Base-by-base conservation (phyloP, 2,797 vertebrate genomes). In the Trichosurus vulpecula region DNA sequence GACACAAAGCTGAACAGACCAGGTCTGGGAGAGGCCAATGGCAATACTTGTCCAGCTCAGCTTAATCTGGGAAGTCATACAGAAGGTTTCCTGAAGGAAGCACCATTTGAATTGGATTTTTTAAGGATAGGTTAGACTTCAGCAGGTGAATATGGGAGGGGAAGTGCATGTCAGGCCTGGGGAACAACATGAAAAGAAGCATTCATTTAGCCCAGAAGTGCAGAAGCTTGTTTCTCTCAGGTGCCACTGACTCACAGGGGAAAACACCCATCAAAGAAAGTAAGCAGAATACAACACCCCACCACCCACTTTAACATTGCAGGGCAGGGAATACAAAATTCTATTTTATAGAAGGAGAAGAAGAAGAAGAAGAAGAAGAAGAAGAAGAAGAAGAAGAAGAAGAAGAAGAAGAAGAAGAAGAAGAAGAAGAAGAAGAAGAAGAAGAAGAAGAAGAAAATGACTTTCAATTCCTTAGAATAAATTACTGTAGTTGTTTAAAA, bases 381-480 rank as follows among this genome's bases (percentile, higher is more conserved):
- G 16, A 54, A 19, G 4, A 19, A 55, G 16, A 22, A 6, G 22
- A 11, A 6, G 4, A 9, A 27, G 6, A 29, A 25, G 2, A 9
- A 27, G 27, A 27, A 27, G 8, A 56, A 6, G 25, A 27, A 6
- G 25, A 56, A 25, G 0, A 6, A 27, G 5, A 22, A 6, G 5
- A 6, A 27, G 4, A 4, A 19, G 16, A 16, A 22, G 4, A 4
- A 4, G 16, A 16, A 1, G 29, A 29, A 29, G 29, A 29, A 8
- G 29, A 29, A 29, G 56, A 29, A 29, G 22, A 29, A 19, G 8
- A 56, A 19, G 55, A 56, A 19, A 19, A 31, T 0, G 10, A 61
- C 9, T 66, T n/a, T 66, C 61, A 61, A 8, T 74, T 74, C 19
- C n/a, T 41, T 81, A 22, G 19, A 25, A 81, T 25, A 41, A 81